Evolutionary conservation across 1,140 invertebrate genomes (phyloP).

Genomic region (Vollenhovia emeryi): DNA sequence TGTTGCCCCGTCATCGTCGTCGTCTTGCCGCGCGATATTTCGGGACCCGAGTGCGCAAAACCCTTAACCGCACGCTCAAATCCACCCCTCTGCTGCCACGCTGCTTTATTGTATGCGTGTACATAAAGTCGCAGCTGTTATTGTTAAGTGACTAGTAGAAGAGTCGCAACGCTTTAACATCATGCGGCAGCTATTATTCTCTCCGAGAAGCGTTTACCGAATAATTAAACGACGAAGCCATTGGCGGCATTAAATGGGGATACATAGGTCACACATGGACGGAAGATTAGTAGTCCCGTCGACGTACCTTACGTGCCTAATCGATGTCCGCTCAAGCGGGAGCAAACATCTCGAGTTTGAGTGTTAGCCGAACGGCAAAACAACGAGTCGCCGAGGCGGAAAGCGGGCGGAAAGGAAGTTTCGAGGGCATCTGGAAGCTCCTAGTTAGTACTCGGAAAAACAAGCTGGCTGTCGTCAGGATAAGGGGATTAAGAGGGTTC

Average conservation of each 20-base stretch:
- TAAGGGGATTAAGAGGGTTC: slow-evolving; percentile 37
- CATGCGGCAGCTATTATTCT: neutral
- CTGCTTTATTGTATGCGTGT: neutral
- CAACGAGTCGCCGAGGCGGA: neutral
- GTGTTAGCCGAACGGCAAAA: slow-evolving; percentile 12
- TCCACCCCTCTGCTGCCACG: slow-evolving; percentile 12
- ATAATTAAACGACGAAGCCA: neutral
- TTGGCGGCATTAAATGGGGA: neutral
- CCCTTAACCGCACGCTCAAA: slow-evolving; percentile 40
- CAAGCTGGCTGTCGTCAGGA: slow-evolving; percentile 31
- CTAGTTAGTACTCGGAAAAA: slow-evolving; percentile 35
- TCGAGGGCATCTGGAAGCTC: slow-evolving; percentile 25
- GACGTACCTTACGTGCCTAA: neutral
- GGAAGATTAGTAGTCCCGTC: neutral
- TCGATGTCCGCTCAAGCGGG: neutral
- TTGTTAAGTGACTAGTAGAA: slow-evolving; percentile 1
- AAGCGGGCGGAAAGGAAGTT: slow-evolving; percentile 31
- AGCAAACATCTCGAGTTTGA: slow-evolving; percentile 20
- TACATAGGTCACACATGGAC: neutral
- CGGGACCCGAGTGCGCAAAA: slow-evolving; percentile 27
- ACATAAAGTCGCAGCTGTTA: neutral
- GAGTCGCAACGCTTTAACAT: neutral
- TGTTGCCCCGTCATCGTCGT: slow-evolving; percentile 34
- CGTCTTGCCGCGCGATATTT: slow-evolving; percentile 62
- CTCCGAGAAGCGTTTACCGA: neutral